Percentiles rank a stretch among this genome's conserved stretches.
Conservation (phyloP, 1,140 invertebrate genomes). For the Anastrepha ludens region DNA sequence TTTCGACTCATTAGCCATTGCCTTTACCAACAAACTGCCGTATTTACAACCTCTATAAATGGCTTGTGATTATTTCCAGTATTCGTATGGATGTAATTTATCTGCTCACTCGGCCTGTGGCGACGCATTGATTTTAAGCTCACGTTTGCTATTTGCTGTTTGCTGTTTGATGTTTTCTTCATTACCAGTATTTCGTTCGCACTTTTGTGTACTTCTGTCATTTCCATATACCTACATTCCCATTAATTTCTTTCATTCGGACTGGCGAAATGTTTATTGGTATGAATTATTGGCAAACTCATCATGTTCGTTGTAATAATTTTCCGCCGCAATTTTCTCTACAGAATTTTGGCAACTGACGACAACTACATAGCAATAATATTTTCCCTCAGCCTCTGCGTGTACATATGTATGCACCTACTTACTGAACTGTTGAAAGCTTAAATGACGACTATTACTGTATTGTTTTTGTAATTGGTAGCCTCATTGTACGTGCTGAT, state of each 20-base stretch:
- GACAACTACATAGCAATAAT: not conserved
- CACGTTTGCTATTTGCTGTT: conserved; percentile 28
- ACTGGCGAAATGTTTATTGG: conserved; percentile 27
- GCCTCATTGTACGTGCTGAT: conserved; percentile 41
- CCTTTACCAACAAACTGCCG: conserved; percentile 20
- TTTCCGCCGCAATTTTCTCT: not conserved
- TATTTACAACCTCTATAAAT: not conserved
- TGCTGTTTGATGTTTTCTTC: not conserved
- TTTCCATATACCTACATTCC: not conserved
- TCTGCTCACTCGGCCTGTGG: not conserved
- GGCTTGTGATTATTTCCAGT: conserved; percentile 14
- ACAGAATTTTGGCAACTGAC: not conserved
- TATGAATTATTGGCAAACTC: conserved; percentile 21
- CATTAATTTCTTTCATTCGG: not conserved
- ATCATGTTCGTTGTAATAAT: conserved; percentile 20
- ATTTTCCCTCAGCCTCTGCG: not conserved
- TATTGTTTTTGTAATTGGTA: conserved; percentile 17
- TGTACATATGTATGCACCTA: not conserved
- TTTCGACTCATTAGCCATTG: conserved; percentile 40
- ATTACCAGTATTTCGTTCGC: not conserved
- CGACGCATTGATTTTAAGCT: conserved; percentile 23
- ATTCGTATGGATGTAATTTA: conserved; percentile 43
- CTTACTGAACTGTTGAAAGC: conserved; percentile 16
- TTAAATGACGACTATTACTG: not conserved
- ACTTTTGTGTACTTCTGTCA: not conserved